Evolutionary conservation across 1,140 invertebrate species (phyloP), one percentile per base, ranked within the genome.

Genomic region (Hycleus phaleratus): DNA sequence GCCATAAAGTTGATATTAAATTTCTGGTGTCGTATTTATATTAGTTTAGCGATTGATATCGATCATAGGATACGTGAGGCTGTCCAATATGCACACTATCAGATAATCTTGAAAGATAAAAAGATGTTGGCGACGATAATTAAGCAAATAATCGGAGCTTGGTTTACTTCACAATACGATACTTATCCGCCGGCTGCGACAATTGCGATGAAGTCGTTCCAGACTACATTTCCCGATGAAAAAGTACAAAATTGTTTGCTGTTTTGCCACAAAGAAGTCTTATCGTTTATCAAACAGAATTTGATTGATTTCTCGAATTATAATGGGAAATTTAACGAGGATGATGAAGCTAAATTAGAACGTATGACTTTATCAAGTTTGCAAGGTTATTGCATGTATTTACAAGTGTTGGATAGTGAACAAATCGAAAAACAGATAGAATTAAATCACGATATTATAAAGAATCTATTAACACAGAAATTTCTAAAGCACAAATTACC

Each of bases 161-260:
- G 88, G 88, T 81, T 93, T 60, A 79, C 85, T 3, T 84, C 86
- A 12, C 87, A 90, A 67, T 88, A 83, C 74, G 93, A 95, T 67
- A 83, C 82, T 5, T 90, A 91, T 74, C 79, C 87, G 8, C 88
- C 88, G 3, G 88, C 88, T 11, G 85, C 90, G 4, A 81, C 80
- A 59, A 81, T 84, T 58, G 91, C 91, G 12, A 75, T 56, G 49
- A 26, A 43, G 65, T 58, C 9, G 10, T 73, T 73, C 54, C 60
- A 82, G 72, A 78, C 79, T 44, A 85, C 86, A 7, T 93, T 32
- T 94, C 74, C 82, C 88, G 46, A 62, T 73, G 7, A 77, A 80
- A 8, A 90, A 91, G 72, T 73, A 42, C 72, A 79, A 9, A 84
- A 87, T 68, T 90, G 86, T 5, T 79, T 93, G 26, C 64, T 82